These are phyloP conservation scores for Stegostoma tigrinum DNA, from an alignment of 2,113 vertebrate genomes.

Conservation along the genomic window DNA sequence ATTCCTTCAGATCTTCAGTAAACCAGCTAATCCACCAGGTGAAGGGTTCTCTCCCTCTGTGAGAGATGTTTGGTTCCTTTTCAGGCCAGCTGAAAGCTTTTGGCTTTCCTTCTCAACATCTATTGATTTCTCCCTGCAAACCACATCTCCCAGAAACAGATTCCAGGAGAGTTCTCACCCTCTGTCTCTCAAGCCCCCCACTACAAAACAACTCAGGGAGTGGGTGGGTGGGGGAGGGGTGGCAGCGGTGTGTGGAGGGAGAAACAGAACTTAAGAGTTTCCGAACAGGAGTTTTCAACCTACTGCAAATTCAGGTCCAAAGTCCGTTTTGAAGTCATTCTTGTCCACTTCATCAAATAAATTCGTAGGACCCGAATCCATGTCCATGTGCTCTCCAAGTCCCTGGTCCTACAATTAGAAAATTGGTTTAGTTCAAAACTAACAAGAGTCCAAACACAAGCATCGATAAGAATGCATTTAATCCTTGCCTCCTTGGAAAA, in stretches of 20 bases:
- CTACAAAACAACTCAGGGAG: background rate
- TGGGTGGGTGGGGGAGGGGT: no score
- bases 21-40: background rate
- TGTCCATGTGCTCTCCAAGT: constrained; percentile 56
- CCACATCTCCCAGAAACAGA: background rate
- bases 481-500: background rate
- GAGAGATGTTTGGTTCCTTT: background rate
- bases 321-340: constrained; percentile 64
- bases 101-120: background rate
- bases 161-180: background rate
- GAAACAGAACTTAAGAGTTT: background rate
- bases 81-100: background rate
- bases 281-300: constrained; percentile 45
- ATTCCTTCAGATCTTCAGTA: background rate
- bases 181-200: background rate
- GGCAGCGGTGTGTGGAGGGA: no score
- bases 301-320: constrained; percentile 67
- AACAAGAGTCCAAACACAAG: background rate
- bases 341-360: constrained; percentile 67
- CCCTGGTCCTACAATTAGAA: constrained; percentile 49
- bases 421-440: background rate
- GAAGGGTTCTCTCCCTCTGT: background rate
- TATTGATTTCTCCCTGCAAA: background rate
- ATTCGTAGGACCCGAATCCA: constrained; percentile 54
- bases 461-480: background rate